phyloP scores from a whole-genome alignment of 2,888 invertebrate genomes.

The Caenorhabditis drosophilae region DNA sequence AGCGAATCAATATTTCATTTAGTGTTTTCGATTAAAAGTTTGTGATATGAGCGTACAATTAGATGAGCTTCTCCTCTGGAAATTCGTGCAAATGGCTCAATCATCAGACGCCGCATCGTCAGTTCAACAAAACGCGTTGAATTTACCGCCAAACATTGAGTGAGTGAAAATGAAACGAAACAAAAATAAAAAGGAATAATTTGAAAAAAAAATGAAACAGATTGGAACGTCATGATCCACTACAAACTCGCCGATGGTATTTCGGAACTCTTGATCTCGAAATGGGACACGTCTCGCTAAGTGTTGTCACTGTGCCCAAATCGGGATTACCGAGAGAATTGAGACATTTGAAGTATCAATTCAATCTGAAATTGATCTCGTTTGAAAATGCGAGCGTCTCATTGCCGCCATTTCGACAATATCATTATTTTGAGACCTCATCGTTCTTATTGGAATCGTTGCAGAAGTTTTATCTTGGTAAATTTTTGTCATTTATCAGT shows the following conservation, averaged over 20 bases:
- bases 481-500: conserved; percentile 4
- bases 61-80: conserved; percentile 84
- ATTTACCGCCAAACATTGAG: conserved; percentile 59
- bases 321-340: conserved; percentile 77
- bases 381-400: conserved; percentile 93
- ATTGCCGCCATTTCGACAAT: conserved; percentile 81
- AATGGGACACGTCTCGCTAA: conserved; percentile 83
- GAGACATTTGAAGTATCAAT: conserved; percentile 80
- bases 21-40: conserved; percentile 81
- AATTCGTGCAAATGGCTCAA: conserved; percentile 73
- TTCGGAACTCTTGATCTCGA: conserved; percentile 83
- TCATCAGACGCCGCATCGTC: conserved; percentile 56
- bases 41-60: conserved; percentile 84
- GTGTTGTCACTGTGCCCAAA: conserved; percentile 86
- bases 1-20: conserved; percentile 56
- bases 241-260: conserved; percentile 78
- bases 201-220: conserved; percentile 2
- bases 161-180: too few relatives aligned
- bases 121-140: conserved; percentile 50
- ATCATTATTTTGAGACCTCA: conserved; percentile 89
- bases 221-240: conserved; percentile 52
- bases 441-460: conserved; percentile 83
- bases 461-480: conserved; percentile 80
- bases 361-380: conserved; percentile 86
- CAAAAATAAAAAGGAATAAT: too few relatives aligned